These are phyloP conservation scores for Betta splendens DNA, from an alignment of 2,797 vertebrate genomes.

Conservation along the genomic window DNA sequence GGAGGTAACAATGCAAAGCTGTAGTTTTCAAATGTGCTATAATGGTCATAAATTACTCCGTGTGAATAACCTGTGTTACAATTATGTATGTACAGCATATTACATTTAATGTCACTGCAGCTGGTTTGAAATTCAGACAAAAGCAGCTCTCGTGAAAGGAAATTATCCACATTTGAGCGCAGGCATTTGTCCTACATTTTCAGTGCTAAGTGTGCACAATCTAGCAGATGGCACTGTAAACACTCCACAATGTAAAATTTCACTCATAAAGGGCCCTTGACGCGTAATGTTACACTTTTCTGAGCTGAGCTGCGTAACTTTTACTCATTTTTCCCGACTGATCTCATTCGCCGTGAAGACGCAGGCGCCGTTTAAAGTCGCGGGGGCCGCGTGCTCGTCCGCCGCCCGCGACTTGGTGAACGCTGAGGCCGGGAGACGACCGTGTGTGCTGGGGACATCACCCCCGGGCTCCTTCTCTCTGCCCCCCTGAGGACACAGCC, in stretches of 20 bases:
- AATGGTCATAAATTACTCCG: conserved; percentile 25
- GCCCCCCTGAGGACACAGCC: conserved; percentile 61
- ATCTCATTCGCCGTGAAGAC: conserved; percentile 50
- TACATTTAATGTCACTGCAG: conserved; percentile 32
- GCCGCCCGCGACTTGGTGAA: conserved; percentile 44
- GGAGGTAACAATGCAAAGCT: conserved; percentile 7
- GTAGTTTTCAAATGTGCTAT: conserved; percentile 16
- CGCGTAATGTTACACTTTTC: conserved; percentile 42
- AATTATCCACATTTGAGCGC: conserved; percentile 37
- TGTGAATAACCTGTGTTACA: conserved; percentile 29
- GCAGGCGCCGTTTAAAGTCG: conserved; percentile 44
- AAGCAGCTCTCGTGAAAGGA: conserved; percentile 31
- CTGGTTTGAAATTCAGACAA: conserved; percentile 36
- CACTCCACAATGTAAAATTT: conserved; percentile 34
- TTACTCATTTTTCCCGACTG: conserved; percentile 24
- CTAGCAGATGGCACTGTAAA: conserved; percentile 56
- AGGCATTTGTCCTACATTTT: conserved; percentile 48
- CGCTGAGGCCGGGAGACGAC: conserved; percentile 31
- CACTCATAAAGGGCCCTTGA: conserved; percentile 22
- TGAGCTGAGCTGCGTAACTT: conserved; percentile 26
- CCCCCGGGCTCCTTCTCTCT: conserved; percentile 40
- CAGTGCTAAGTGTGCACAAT: conserved; percentile 43
- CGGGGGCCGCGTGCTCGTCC: conserved; percentile 36
- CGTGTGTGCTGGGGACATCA: conserved; percentile 40
- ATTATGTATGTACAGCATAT: not conserved